Base-by-base conservation (phyloP, 1,140 invertebrate species). In the Eupeodes corollae region DNA sequence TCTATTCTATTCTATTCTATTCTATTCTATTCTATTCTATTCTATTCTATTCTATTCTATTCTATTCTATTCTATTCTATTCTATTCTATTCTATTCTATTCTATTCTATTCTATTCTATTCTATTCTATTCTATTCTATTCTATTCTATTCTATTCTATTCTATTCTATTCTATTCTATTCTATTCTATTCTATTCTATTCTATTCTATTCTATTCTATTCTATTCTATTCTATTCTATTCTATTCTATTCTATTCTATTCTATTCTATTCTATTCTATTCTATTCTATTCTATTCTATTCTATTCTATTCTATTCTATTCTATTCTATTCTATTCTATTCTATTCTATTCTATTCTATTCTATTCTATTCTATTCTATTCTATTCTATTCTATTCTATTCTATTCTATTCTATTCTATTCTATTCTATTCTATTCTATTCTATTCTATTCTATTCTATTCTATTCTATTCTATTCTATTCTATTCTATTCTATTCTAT, bases 111-210 rank as follows among this genome's bases (percentile, higher is more conserved):
- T 51, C 42, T 53, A 37, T 45, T 45, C 49, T 51, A 34, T 48
- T 51, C 49, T 53, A 35, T 44, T 51, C 38, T 51, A 41, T 51
- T 53, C 46, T 51, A 38, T 51, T 48, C 49, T 51, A 45, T 53
- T 51, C 49, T 51, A 38, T 44, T 51, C 46, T 51, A 39, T 47
- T 48, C n/a, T n/a, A n/a, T n/a, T 48, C 49, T 51, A 41, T 53
- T 53, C 41, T 47, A 38, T 42, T 50, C 48, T 53, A 37, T 50
- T 51, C 39, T 50, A 37, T 37, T 16, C 35, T 37, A 37, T 37
- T 16, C 35, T 37, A 37, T 37, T 16, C 35, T 37, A 37, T 37
- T 37, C 35, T 37, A 37, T 37, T 37, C 35, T 37, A 37, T 37
- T 37, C 35, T 37, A 37, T 37, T 37, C 35, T 37, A 37, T 37